Evolutionary conservation across 2,797 vertebrate genomes (phyloP), one percentile per base, ranked within the genome.

Genomic region (Numenius phaeopus): DNA sequence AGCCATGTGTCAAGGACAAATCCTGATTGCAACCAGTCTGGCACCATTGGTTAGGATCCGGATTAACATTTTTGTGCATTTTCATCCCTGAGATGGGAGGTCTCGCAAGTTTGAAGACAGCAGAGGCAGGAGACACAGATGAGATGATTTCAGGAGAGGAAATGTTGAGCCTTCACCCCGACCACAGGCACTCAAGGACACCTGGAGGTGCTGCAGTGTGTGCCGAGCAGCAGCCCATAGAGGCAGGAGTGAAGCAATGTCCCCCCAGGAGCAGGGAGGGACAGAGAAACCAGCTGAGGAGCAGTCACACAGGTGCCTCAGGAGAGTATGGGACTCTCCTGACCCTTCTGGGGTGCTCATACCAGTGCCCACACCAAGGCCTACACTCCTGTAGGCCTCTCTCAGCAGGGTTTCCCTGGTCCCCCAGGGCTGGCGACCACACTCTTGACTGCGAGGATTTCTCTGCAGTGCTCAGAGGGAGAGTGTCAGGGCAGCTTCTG

Each of bases 401-500:
- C 4, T 1, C 21, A 70, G 6, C n/a, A 14, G 18, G 9, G 4
- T 18, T 55, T 12, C 26, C 54, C 27, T 61, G 13, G 24, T 70
- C 7, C 8, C 18, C 18, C 1, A 1, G 27, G 23, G 12, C 47
- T 42, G 27, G 30, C 1, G 10, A 46, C 5, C n/a, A 57, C 18
- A 5, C 4, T 46, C 7, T n/a, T 32, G 23, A 34, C 50, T 65
- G 37, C 1, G 1, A 61, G 54, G 42, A 30, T 58, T 64, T 64
- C 32, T 16, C 14, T 1, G 1, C 0, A 0, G 26, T 39, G 34
- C 15, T 21, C 14, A 29, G 26, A 55, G 7, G 9, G 19, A 87
- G 9, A 13, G 4, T 34, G 50, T 62, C 5, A 4, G 7, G 32
- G 40, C 39, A 65, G 34, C 11, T 30, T 26, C 75, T n/a, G 30